Percentiles rank a stretch among this genome's conserved stretches.
These are phyloP conservation scores for Xenus cinereus DNA, from an alignment of 2,113 vertebrate genomes.

Conservation along the genomic window DNA sequence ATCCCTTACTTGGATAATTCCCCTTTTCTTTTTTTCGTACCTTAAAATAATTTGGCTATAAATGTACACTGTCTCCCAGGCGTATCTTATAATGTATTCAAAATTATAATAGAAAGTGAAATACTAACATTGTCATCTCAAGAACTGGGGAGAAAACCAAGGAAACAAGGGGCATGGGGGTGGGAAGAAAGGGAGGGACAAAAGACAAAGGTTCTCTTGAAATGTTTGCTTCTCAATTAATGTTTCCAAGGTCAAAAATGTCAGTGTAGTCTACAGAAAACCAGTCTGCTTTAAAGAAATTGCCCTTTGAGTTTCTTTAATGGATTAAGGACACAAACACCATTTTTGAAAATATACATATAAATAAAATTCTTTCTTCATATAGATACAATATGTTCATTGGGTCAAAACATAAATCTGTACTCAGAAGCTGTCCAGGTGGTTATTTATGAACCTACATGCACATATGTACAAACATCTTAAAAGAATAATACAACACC, in stretches of 20 bases:
- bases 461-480: background rate
- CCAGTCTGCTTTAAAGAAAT: background rate
- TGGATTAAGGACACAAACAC: background rate
- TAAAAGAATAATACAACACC: background rate
- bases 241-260: background rate
- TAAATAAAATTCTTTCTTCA: background rate
- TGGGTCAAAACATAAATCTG: background rate
- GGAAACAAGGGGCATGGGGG: background rate
- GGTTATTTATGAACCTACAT: background rate
- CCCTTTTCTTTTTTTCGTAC: background rate
- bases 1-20: background rate
- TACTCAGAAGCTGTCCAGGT: background rate
- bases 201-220: background rate
- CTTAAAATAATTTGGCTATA: background rate
- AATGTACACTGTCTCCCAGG: background rate
- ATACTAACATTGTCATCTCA: background rate
- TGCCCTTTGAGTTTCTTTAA: background rate
- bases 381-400: background rate
- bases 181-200: background rate
- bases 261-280: background rate
- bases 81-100: background rate
- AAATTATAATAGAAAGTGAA: background rate
- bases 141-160: background rate
- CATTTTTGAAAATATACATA: background rate
- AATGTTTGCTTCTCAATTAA: background rate